phyloP scores from a whole-genome alignment of 2,797 vertebrate genomes.

The Scyliorhinus canicula region DNA sequence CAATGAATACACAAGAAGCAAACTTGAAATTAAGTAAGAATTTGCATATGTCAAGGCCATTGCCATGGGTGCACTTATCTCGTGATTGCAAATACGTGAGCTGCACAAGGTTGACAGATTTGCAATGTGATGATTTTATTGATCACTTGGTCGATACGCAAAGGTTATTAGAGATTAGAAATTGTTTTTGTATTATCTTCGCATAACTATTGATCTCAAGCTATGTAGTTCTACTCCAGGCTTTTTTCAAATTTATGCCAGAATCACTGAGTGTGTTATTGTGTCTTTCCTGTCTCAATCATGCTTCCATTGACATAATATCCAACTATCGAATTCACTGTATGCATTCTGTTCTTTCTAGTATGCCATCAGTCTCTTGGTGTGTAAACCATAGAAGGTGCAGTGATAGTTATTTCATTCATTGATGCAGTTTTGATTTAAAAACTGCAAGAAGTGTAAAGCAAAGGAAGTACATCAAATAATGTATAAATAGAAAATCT shows the following conservation, averaged over 20 bases:
- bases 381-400: not conserved
- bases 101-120: not conserved
- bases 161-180: not conserved
- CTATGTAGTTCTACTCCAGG: not conserved
- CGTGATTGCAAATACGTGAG: not conserved
- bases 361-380: not conserved
- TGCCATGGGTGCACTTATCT: not conserved
- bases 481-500: conserved; percentile 72
- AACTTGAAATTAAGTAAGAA: not conserved
- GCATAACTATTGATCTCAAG: not conserved
- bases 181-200: not conserved
- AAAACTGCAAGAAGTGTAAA: not conserved
- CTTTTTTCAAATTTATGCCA: not conserved
- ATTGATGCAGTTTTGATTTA: not conserved
- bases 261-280: not conserved
- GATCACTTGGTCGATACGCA: not conserved
- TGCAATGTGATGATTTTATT: not conserved
- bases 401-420: not conserved
- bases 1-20: conserved; percentile 3
- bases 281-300: not conserved
- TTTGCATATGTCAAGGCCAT: conserved; percentile 27
- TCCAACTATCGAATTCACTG: not conserved
- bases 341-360: not conserved
- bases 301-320: not conserved
- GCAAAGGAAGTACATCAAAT: not conserved